Percentiles rank a stretch among this genome's conserved stretches.
phyloP scores from a whole-genome alignment of 1,140 invertebrate species.

The Bacillus rossius region DNA sequence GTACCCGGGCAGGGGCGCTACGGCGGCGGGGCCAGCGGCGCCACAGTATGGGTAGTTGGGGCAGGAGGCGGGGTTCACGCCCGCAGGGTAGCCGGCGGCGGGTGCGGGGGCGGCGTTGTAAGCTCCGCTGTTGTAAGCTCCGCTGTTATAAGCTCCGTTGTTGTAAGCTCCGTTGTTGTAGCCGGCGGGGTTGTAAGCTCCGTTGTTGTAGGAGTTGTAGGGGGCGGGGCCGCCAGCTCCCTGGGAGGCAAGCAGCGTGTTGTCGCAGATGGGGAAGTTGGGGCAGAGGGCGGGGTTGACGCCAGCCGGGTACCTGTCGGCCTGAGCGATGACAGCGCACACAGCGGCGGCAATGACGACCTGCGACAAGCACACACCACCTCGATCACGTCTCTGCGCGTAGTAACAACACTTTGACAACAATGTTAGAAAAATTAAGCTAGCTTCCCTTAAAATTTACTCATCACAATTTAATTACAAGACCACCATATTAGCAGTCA shows the following conservation, averaged over 20 bases:
- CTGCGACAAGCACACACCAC: constrained; percentile 1
- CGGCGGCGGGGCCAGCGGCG: no score
- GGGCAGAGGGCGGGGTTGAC: constrained; percentile 51
- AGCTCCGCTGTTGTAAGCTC: constrained; percentile 9
- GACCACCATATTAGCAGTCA: no score
- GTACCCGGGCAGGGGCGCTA: no score
- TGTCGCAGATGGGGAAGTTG: constrained; percentile 37
- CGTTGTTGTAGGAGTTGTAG: constrained; percentile 36
- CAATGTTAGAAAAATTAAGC: no score
- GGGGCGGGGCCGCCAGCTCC: no score
- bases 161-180: constrained; percentile 48
- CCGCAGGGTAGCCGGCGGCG: constrained; percentile 16
- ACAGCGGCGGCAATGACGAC: constrained; percentile 33
- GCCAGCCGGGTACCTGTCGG: constrained; percentile 43
- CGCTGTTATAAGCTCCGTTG: constrained; percentile 53
- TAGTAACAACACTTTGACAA: no score
- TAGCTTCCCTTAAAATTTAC: no score
- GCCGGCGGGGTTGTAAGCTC: constrained; percentile 44
- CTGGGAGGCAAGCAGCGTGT: constrained; percentile 29
- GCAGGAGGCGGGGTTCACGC: constrained; percentile 17
- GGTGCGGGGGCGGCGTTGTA: constrained; percentile 7
- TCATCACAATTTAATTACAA: no score
- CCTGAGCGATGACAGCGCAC: constrained; percentile 33
- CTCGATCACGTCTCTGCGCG: no score
- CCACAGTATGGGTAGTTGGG: constrained; percentile 23